Evolutionary conservation across 2,888 invertebrate species (phyloP).

Genomic region (Trichopria drosophilae): DNA sequence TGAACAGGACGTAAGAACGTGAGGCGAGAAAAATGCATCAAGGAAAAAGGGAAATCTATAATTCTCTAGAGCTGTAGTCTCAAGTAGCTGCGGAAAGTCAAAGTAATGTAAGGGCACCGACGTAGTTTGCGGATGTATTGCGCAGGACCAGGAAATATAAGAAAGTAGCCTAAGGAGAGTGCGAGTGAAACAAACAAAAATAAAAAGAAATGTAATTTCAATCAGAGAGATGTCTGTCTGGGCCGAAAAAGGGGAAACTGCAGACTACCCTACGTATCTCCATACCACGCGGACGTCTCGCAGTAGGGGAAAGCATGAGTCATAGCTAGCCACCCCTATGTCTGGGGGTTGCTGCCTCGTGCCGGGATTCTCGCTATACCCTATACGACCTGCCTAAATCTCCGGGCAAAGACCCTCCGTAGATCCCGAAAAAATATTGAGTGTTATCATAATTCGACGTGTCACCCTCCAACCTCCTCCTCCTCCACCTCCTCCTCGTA

Average conservation of each 20-base stretch:
- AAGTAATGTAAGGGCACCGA: too few species aligned
- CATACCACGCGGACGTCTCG: constrained; percentile 4
- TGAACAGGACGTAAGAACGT: too few species aligned
- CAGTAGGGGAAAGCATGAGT: constrained; percentile 24
- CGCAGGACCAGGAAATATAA: too few species aligned
- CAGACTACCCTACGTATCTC: constrained; percentile 10
- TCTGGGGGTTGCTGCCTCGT: constrained; percentile 39
- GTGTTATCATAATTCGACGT: constrained; percentile 51
- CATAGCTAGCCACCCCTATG: constrained; percentile 27
- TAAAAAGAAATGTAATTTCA: constrained; percentile 24
- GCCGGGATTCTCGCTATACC: constrained; percentile 37
- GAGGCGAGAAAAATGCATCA: too few species aligned
- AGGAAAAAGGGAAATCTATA: too few species aligned
- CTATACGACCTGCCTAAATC: constrained; percentile 1
- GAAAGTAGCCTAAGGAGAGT: too few species aligned
- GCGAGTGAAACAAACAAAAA: too few species aligned
- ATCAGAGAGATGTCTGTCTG: constrained; percentile 20
- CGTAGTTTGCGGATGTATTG: too few species aligned
- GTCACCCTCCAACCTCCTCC: too few species aligned
- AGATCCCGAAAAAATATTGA: constrained; percentile 25
- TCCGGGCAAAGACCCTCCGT: background rate
- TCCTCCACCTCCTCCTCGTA: too few species aligned
- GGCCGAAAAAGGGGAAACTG: constrained; percentile 4
- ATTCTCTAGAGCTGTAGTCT: too few species aligned
- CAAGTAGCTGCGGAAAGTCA: too few species aligned